phyloP scores from a whole-genome alignment of 37 sponge, comb jelly and placozoan species.

The Cliona cf. orientalis region DNA sequence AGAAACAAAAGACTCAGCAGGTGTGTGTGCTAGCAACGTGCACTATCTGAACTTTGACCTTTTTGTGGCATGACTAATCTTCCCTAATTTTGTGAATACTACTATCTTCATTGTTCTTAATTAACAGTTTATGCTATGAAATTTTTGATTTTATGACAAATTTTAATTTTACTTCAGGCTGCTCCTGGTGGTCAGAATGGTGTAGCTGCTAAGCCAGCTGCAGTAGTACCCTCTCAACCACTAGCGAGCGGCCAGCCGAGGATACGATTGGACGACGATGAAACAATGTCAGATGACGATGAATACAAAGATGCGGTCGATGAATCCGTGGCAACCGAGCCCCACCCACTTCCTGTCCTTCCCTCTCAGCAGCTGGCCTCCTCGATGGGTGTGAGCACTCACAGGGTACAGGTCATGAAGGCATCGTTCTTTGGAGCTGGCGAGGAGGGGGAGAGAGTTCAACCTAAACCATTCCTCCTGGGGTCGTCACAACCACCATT shows the following conservation, averaged over 20 bases:
- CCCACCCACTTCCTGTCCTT: constrained; percentile 6
- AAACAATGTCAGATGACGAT: constrained; percentile 53
- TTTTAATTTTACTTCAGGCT: background rate
- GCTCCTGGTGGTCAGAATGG: background rate
- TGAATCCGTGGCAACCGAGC: background rate
- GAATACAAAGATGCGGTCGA: constrained; percentile 16
- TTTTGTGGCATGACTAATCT: background rate
- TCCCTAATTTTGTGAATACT: background rate
- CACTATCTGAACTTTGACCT: background rate
- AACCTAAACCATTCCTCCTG: background rate
- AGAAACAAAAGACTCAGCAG: constrained; percentile 52
- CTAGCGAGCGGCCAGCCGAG: background rate
- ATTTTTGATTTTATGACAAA: too few relatives aligned
- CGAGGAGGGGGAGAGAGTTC: background rate
- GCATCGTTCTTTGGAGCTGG: constrained; percentile 79
- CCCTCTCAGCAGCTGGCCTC: constrained; percentile 56
- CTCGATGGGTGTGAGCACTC: constrained; percentile 56
- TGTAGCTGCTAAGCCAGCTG: background rate
- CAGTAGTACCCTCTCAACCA: too few relatives aligned
- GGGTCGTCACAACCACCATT: background rate
- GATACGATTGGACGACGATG: constrained; percentile 39
- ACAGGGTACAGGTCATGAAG: constrained; percentile 89
- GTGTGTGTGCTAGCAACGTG: background rate
- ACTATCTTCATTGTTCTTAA: too few relatives aligned
- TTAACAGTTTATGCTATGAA: too few relatives aligned